Conservation (phyloP, 2,797 vertebrate species). For the Microhierax caerulescens region DNA sequence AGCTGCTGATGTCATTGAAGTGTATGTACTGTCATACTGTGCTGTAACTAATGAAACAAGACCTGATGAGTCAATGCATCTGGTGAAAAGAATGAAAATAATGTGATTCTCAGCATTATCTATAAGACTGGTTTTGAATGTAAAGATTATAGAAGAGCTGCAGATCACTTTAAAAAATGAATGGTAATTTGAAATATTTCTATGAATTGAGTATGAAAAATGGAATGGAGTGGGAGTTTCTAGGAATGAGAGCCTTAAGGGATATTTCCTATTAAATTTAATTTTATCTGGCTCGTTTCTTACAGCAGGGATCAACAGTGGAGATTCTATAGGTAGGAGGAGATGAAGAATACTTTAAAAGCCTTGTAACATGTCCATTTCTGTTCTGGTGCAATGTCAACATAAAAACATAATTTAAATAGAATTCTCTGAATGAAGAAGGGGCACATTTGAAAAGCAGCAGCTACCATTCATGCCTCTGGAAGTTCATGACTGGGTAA, state of each 20-base stretch:
- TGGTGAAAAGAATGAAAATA: slow-evolving; percentile 8
- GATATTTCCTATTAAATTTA: neutral
- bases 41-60: neutral
- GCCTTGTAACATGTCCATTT: neutral
- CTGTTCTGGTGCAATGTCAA: neutral
- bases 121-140: neutral
- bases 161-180: neutral
- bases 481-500: neutral
- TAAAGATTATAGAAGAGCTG: neutral
- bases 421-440: neutral
- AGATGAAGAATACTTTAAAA: neutral
- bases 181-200: neutral
- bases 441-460: neutral
- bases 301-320: neutral
- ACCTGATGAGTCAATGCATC: neutral
- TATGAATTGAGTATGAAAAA: neutral
- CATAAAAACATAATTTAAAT: neutral
- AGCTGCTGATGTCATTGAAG: neutral
- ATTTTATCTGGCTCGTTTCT: neutral
- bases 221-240: neutral
- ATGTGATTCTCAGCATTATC: neutral
- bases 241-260: neutral
- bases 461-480: neutral
- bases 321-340: neutral
- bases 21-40: neutral